Evolutionary conservation across 1,140 invertebrate species (phyloP).

Genomic region (Leptonema lineaticorne): DNA sequence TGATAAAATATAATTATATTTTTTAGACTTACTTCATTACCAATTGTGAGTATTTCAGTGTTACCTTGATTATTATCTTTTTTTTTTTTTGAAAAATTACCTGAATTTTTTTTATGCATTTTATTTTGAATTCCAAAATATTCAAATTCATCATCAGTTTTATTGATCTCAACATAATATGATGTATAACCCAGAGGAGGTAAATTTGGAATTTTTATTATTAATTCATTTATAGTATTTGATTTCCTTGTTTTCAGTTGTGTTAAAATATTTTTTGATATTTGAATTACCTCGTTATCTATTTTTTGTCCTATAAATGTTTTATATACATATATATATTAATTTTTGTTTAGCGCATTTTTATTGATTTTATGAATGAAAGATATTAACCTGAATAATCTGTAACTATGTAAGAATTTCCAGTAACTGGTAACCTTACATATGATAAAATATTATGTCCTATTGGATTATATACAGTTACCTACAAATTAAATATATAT

Average conservation of each 20-base stretch:
- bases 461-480: conserved; percentile 82
- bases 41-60: background rate
- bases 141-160: conserved; percentile 17
- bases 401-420: conserved; percentile 61
- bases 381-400: conserved; percentile 58
- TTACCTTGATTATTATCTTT: too few relatives aligned
- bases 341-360: background rate
- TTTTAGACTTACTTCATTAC: background rate
- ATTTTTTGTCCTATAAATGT: background rate
- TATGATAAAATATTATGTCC: conserved; percentile 64
- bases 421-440: conserved; percentile 70
- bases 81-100: too few relatives aligned
- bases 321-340: too few relatives aligned
- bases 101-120: background rate
- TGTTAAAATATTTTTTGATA: conserved; percentile 58
- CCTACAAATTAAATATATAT: too few relatives aligned
- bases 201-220: conserved; percentile 64
- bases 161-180: conserved; percentile 60
- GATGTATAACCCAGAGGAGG: conserved; percentile 68
- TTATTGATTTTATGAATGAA: background rate
- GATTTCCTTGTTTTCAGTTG: conserved; percentile 66
- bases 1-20: background rate
- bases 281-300: conserved; percentile 53
- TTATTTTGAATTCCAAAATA: conserved; percentile 14
- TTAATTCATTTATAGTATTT: conserved; percentile 62